Evolutionary conservation across 2,888 invertebrate genomes (phyloP).

Genomic region (Acrocyrtus sp.): DNA sequence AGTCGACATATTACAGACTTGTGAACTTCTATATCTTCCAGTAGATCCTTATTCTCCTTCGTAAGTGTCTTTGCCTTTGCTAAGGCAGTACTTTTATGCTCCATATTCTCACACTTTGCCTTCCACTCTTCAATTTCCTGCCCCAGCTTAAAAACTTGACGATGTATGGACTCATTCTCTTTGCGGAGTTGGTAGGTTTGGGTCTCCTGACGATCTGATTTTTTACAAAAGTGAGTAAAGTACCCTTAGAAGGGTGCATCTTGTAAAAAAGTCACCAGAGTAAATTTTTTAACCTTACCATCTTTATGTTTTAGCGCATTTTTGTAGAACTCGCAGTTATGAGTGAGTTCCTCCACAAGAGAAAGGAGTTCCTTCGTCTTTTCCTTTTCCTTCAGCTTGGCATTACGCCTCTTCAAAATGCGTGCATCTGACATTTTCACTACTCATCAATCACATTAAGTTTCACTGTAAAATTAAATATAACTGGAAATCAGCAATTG

Average conservation of each 20-base stretch:
- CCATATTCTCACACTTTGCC: slow-evolving; percentile 40
- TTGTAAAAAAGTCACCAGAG: too few relatives aligned
- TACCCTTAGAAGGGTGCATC: too few relatives aligned
- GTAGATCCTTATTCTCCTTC: slow-evolving; percentile 55
- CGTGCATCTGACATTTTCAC: background rate
- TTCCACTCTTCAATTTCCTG: slow-evolving; percentile 42
- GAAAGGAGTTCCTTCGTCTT: slow-evolving; percentile 29
- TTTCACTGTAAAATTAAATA: too few relatives aligned
- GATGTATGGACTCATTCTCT: slow-evolving; percentile 34
- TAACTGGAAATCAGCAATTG: too few relatives aligned
- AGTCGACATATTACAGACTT: slow-evolving; percentile 59
- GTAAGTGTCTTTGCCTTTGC: slow-evolving; percentile 47
- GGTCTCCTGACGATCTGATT: slow-evolving; percentile 21
- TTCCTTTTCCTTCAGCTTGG: background rate
- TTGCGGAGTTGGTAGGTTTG: slow-evolving; percentile 19
- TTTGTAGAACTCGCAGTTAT: slow-evolving; percentile 39
- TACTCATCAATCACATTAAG: too few relatives aligned
- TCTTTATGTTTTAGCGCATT: slow-evolving; percentile 25
- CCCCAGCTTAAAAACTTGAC: slow-evolving; percentile 36
- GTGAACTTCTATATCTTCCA: slow-evolving; percentile 58
- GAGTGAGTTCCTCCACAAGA: slow-evolving; percentile 27
- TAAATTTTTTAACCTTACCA: slow-evolving; percentile 26
- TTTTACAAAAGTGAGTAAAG: too few relatives aligned
- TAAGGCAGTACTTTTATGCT: slow-evolving; percentile 49
- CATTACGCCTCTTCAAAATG: background rate